Conservation (phyloP, 2,888 invertebrate genomes). For the Dyspetes luteomarginatus region DNA sequence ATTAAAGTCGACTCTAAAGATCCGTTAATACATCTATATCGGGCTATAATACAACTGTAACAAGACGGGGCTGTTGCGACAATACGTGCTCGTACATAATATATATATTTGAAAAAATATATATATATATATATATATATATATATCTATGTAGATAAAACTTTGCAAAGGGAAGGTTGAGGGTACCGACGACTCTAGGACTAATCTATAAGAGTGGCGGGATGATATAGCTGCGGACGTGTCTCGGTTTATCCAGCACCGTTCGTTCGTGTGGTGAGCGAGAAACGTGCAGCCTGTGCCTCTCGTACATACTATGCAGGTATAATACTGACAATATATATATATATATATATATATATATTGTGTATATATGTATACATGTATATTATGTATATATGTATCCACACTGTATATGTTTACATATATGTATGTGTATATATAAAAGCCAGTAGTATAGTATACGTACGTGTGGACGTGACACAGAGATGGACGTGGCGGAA, state of each 20-base stretch:
- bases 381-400: too few species aligned
- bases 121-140: slow-evolving; percentile 26
- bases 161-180: slow-evolving; percentile 8
- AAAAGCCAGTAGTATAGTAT: slow-evolving; percentile 5
- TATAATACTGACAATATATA: neutral
- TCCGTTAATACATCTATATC: neutral
- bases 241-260: slow-evolving; percentile 61
- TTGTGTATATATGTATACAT: too few species aligned
- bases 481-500: slow-evolving; percentile 38
- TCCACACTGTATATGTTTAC: too few species aligned
- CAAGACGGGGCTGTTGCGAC: slow-evolving; percentile 18
- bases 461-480: slow-evolving; percentile 58
- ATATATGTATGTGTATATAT: neutral
- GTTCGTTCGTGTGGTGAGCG: slow-evolving; percentile 53
- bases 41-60: neutral
- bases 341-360: too few species aligned
- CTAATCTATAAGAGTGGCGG: slow-evolving; percentile 70
- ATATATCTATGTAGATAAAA: neutral
- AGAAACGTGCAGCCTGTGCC: slow-evolving; percentile 46
- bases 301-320: slow-evolving; percentile 9
- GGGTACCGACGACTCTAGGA: slow-evolving; percentile 52
- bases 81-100: slow-evolving; percentile 1
- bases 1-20: neutral
- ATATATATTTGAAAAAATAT: neutral
- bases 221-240: slow-evolving; percentile 68